Conservation (phyloP, 30 jellyfish, hydroid and myxozoan species). For the Turritopsis rubra region DNA sequence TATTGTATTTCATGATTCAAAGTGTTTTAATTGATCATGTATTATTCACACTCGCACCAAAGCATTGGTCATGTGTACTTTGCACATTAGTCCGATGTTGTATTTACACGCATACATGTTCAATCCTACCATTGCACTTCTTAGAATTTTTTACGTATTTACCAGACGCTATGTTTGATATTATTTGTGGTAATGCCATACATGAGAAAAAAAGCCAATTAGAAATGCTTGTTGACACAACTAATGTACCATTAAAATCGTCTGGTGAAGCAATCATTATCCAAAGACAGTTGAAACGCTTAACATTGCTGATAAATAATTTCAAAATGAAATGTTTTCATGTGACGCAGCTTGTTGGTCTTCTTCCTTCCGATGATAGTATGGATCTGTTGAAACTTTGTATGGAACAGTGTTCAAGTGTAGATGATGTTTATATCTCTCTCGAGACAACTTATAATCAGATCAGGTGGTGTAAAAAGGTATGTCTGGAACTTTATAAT, state of each 20-base stretch:
- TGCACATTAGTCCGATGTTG: not conserved
- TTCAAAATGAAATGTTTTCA: slow-evolving; percentile 30
- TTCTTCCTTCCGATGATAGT: slow-evolving; percentile 40
- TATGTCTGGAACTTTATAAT: slow-evolving; percentile 25
- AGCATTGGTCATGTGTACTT: slow-evolving; percentile 7
- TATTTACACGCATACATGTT: not conserved
- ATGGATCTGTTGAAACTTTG: slow-evolving; percentile 49
- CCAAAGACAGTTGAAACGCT: slow-evolving; percentile 34
- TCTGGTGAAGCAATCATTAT: not conserved
- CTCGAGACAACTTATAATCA: slow-evolving; percentile 35
- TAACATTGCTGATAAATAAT: slow-evolving; percentile 43
- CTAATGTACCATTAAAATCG: not conserved
- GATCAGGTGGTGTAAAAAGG: slow-evolving; percentile 65
- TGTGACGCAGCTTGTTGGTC: slow-evolving; percentile 28
- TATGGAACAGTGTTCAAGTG: slow-evolving; percentile 36
- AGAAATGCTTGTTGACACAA: not conserved
- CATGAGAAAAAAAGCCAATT: slow-evolving; percentile 17
- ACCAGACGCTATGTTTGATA: slow-evolving; percentile 6
- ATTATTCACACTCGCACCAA: not conserved
- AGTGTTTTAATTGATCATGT: not conserved
- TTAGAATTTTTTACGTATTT: slow-evolving; percentile 16
- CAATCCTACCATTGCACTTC: slow-evolving; percentile 1
- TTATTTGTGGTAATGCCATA: not conserved
- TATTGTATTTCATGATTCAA: not conserved
- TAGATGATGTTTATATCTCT: not conserved